Evolutionary conservation across 1,140 invertebrate genomes (phyloP).

Genomic region (Orussus abietinus): DNA sequence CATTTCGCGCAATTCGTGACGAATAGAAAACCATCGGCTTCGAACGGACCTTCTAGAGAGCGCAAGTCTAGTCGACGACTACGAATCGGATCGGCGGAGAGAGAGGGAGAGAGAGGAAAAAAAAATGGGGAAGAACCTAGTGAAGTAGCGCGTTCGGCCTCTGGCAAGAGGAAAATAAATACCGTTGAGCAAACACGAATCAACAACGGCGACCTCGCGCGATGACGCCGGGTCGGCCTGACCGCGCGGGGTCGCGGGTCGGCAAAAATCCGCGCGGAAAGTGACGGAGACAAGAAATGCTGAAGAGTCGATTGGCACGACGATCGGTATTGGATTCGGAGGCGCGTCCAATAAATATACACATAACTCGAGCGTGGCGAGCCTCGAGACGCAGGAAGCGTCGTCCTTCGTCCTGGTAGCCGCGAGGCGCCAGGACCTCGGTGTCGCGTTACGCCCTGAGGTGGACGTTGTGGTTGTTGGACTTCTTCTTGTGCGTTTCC

Average conservation of each 20-base stretch:
- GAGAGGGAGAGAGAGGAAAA: too few relatives aligned
- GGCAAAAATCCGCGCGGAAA: neutral
- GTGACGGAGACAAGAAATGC: neutral
- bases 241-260: neutral
- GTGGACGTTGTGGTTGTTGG: constrained; percentile 27
- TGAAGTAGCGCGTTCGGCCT: too few relatives aligned
- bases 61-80: too few relatives aligned
- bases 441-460: constrained; percentile 20
- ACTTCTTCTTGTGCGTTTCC: constrained; percentile 72
- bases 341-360: neutral
- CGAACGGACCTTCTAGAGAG: too few relatives aligned
- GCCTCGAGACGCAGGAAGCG: too few relatives aligned
- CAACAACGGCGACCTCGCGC: constrained; percentile 5
- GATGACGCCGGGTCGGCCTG: neutral
- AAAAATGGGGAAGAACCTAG: too few relatives aligned
- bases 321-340: too few relatives aligned
- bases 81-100: too few relatives aligned
- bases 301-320: neutral
- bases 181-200: constrained; percentile 23
- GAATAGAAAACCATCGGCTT: too few relatives aligned
- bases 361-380: too few relatives aligned
- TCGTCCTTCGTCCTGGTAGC: too few relatives aligned
- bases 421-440: neutral
- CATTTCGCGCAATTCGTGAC: too few relatives aligned
- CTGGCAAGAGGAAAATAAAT: constrained; percentile 20